These are phyloP conservation scores for Drosophila algonquin DNA, from an alignment of 2,888 invertebrate genomes.

Conservation along the genomic window DNA sequence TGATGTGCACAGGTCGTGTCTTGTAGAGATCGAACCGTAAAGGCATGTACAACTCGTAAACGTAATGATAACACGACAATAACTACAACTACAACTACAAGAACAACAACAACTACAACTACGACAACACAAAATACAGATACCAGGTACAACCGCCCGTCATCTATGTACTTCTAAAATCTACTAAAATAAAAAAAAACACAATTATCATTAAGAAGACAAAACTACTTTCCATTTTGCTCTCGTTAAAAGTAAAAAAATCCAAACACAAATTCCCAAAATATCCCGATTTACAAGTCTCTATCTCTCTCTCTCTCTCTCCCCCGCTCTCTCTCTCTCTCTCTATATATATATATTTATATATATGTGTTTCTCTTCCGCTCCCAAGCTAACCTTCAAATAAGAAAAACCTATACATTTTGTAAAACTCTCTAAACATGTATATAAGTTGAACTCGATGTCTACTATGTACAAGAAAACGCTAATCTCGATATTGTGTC, in stretches of 20 bases:
- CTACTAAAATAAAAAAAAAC: conserved; percentile 34
- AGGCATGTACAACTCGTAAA: conserved; percentile 77
- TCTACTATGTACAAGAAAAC: conserved; percentile 36
- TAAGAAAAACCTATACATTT: conserved; percentile 41
- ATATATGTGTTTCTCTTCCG: conserved; percentile 40
- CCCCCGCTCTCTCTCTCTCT: conserved; percentile 44
- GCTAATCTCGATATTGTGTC: conserved; percentile 41
- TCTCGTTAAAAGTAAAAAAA: conserved; percentile 59
- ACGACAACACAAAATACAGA: conserved; percentile 77
- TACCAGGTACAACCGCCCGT: conserved; percentile 76
- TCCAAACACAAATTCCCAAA: conserved; percentile 22
- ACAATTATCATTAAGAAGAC: conserved; percentile 36
- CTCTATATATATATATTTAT: conserved; percentile 23
- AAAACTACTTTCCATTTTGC: conserved; percentile 70
- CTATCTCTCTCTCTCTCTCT: conserved; percentile 44
- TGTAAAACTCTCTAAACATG: conserved; percentile 52
- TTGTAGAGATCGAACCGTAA: conserved; percentile 81
- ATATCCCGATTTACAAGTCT: conserved; percentile 45
- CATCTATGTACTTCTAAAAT: conserved; percentile 31
- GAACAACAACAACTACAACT: conserved; percentile 56
- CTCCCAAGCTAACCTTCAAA: conserved; percentile 54
- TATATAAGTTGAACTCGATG: conserved; percentile 44
- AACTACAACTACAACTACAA: conserved; percentile 60
- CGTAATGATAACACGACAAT: conserved; percentile 77
- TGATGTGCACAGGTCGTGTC: conserved; percentile 81